Conservation (phyloP, 1,140 invertebrate genomes). For the Cepaea nemoralis region DNA sequence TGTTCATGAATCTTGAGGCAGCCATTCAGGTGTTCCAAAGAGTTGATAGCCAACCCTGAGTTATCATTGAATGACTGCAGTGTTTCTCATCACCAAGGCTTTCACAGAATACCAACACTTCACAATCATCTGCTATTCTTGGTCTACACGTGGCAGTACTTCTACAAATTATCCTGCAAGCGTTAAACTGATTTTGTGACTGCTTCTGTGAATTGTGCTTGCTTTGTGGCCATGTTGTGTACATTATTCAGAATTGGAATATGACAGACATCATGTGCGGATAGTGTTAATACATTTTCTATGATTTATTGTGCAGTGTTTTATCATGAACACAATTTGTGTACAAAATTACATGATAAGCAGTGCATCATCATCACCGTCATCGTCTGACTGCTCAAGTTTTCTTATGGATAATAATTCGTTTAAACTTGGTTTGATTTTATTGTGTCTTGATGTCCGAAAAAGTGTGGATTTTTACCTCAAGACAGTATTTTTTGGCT, state of each 20-base stretch:
- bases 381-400: neutral
- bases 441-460: neutral
- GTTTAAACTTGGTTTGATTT: neutral
- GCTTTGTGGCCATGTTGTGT: too few species aligned
- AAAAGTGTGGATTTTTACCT: neutral
- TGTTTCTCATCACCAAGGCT: neutral
- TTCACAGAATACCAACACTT: too few species aligned
- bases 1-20: neutral
- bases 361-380: neutral
- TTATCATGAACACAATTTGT: neutral
- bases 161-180: too few species aligned
- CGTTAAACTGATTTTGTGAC: too few species aligned
- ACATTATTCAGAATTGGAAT: too few species aligned
- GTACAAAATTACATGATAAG: neutral
- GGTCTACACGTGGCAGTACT: too few species aligned
- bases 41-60: neutral
- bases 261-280: too few species aligned
- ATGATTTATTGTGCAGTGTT: neutral
- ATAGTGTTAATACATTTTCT: too few species aligned
- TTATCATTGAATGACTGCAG: neutral
- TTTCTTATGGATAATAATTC: neutral
- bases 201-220: too few species aligned
- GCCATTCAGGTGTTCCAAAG: neutral
- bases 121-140: too few species aligned
- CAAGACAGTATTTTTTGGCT: conserved; percentile 3